Evolutionary conservation across 2,113 vertebrate genomes (phyloP).

Genomic region (Nesogale talazaci): DNA sequence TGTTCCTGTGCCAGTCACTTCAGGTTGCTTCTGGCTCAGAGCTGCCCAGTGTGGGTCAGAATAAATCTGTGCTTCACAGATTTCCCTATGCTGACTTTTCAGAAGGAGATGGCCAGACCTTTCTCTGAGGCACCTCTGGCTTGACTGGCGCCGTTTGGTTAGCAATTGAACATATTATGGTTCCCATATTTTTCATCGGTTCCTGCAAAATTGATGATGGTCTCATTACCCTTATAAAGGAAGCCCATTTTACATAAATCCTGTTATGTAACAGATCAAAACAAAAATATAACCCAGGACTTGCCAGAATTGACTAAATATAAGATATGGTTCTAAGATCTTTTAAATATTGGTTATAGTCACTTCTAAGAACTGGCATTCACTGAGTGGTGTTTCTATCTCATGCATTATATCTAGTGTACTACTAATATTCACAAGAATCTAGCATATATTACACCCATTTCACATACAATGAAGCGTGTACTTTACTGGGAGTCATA

Average conservation of each 20-base stretch:
- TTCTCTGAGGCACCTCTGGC: background rate
- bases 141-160: background rate
- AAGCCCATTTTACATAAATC: background rate
- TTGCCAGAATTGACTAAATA: background rate
- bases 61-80: background rate
- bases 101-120: background rate
- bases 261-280: background rate
- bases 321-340: background rate
- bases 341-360: background rate
- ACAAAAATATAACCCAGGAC: background rate
- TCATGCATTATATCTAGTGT: background rate
- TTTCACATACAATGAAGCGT: constrained; percentile 26
- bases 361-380: background rate
- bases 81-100: background rate
- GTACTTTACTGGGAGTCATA: background rate
- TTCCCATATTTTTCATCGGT: background rate
- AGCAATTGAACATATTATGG: background rate
- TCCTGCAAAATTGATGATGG: background rate
- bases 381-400: background rate
- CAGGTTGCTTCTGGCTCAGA: background rate
- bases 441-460: background rate
- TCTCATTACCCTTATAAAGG: background rate
- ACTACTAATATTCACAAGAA: background rate
- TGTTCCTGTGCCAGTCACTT: background rate
- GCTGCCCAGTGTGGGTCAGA: background rate